A percentile compares a stretch with the other conserved stretches of the same genome.
These are phyloP conservation scores for Pyrrhia umbra DNA, from an alignment of 2,888 invertebrate species.

Conservation along the genomic window DNA sequence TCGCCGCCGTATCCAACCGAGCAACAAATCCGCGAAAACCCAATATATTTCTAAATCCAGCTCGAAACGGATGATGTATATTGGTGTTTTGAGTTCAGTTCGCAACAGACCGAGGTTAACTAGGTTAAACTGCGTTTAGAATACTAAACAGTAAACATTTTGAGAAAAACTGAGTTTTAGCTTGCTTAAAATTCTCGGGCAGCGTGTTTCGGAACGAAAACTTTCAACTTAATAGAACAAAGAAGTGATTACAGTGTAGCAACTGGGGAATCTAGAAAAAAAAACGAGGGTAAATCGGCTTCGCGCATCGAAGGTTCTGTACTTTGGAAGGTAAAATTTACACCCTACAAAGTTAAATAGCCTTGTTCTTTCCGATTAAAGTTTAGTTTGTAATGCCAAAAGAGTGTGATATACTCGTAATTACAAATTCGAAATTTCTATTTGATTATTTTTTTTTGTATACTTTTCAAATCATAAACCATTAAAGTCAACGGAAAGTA, in stretches of 20 bases:
- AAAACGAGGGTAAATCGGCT: background rate
- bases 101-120: slow-evolving; percentile 41
- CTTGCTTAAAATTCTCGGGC: slow-evolving; percentile 46
- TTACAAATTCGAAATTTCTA: too few relatives aligned
- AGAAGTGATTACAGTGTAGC: slow-evolving; percentile 53
- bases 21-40: slow-evolving; percentile 37
- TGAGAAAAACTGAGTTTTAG: slow-evolving; percentile 16
- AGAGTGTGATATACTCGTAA: too few relatives aligned
- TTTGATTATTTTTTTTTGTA: too few relatives aligned
- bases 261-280: slow-evolving; percentile 50
- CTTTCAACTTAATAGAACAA: slow-evolving; percentile 54
- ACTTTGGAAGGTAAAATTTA: background rate
- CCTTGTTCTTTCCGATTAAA: background rate
- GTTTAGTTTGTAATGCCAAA: too few relatives aligned
- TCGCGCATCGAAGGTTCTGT: background rate
- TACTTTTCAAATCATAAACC: too few relatives aligned
- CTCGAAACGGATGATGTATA: slow-evolving; percentile 41
- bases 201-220: slow-evolving; percentile 40
- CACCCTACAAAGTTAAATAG: too few relatives aligned
- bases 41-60: slow-evolving; percentile 48
- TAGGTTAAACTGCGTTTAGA: slow-evolving; percentile 41
- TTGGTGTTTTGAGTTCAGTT: slow-evolving; percentile 41
- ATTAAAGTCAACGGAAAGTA: too few relatives aligned
- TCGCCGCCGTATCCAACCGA: slow-evolving; percentile 10
- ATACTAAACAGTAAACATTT: slow-evolving; percentile 46